Base-by-base conservation (phyloP, 2,113 vertebrate species). In the Psilopsiagon aymara region DNA sequence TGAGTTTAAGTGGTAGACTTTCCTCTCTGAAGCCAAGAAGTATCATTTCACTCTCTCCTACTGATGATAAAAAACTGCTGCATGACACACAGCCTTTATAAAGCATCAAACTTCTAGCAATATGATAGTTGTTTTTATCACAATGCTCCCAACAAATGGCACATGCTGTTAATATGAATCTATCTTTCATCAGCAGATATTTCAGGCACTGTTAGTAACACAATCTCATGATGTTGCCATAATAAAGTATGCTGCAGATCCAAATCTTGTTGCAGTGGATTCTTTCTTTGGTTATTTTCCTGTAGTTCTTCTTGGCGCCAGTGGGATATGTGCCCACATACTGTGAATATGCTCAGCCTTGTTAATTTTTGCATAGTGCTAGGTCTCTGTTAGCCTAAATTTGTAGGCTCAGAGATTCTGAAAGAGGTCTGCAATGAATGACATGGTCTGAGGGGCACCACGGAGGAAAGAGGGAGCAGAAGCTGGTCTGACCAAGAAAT, bases 161-260 rank as follows among this genome's bases (percentile, higher is more conserved):
- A 95, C 88, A 95, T 91, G 92, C 90, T 97, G 92, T 94, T 97
- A 96, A 96, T 92, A 95, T 93, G 94, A 90, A 96, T 90, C 76
- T 92, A 46, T 96, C 94, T 96, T 96, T 94, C 95, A 96, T 91
- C 94, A 97, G 88, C 53, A 97, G 95, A 94, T 94, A 96, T 96
- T 97, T 96, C 94, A 94, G 88, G 83, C 92, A 75, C 77, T 82
- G 86, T 87, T 92, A 84, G 89, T 91, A 96, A 91, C 70, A 94
- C 76, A 95, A 94, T 92, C 89, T 92, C 62, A 57, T 77, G 64
- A 73, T 82, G 81, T 92, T 97, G 74, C 91, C 94, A 95, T 96
- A 95, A 94, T 91, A 95, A 91, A 95, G 52, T 89, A 62, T 52
- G 41, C 62, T 92, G 73, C 69, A 94, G 91, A 91, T 97, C 52